phyloP scores from a whole-genome alignment of 1,140 invertebrate genomes.

The Trachelipus rathkii region DNA sequence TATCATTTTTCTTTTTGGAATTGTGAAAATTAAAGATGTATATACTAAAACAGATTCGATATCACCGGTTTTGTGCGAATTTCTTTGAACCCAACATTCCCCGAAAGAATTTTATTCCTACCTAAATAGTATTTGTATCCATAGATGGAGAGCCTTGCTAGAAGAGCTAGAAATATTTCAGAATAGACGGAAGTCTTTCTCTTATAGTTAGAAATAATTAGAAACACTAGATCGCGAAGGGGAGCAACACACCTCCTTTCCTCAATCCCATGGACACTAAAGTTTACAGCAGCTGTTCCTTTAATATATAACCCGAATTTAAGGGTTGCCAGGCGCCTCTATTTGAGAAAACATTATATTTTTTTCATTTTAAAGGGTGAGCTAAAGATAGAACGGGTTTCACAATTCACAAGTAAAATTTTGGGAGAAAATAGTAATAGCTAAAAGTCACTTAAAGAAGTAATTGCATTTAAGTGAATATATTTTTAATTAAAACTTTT shows the following conservation, averaged over 20 bases:
- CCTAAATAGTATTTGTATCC: neutral
- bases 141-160: constrained; percentile 8
- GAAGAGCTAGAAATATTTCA: constrained; percentile 1
- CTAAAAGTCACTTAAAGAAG: no score
- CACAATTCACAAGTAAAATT: no score
- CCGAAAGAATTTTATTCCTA: neutral
- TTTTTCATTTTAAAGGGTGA: neutral
- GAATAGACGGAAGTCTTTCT: neutral
- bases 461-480: no score
- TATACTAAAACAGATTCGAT: neutral
- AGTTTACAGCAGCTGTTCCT: constrained; percentile 6
- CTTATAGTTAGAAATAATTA: constrained; percentile 9
- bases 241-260: neutral
- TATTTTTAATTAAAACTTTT: no score
- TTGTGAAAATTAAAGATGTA: constrained; percentile 11
- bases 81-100: neutral
- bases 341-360: neutral
- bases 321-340: neutral
- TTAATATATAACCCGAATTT: neutral
- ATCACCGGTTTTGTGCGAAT: neutral
- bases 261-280: neutral
- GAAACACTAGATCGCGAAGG: constrained; percentile 1
- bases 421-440: no score
- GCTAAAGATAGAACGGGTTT: neutral
- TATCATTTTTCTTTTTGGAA: neutral